phyloP scores from a whole-genome alignment of 2,113 vertebrate genomes.

The Eulemur rufifrons region DNA sequence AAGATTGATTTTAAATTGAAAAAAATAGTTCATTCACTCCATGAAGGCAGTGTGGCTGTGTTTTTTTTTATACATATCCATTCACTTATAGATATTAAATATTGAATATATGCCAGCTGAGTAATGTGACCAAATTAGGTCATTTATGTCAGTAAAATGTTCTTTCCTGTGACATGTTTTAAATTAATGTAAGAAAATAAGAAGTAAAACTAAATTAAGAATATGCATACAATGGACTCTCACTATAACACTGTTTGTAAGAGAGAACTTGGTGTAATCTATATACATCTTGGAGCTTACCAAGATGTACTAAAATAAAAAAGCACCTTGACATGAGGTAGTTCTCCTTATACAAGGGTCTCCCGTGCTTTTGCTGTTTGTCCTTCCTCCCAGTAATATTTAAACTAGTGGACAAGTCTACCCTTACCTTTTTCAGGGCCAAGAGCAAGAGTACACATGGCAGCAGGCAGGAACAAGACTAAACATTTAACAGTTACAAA shows the following conservation, averaged over 20 bases:
- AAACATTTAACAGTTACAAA: conserved; percentile 50
- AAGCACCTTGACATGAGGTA: not conserved
- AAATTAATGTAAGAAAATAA: conserved; percentile 5
- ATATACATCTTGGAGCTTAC: not conserved
- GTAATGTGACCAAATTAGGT: conserved; percentile 32
- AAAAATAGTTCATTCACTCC: conserved; percentile 33
- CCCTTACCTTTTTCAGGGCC: not conserved
- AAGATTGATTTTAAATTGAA: conserved; percentile 34
- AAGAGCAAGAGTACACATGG: not conserved
- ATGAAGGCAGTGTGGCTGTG: not conserved
- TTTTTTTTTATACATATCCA: not conserved
- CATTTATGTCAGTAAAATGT: not conserved
- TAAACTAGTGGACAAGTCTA: not conserved
- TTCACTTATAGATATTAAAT: conserved; percentile 4
- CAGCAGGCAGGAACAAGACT: not conserved
- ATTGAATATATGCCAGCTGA: not conserved
- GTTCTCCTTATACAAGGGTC: not conserved
- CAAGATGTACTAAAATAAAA: not conserved
- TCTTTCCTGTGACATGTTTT: conserved; percentile 29
- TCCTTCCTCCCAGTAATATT: not conserved
- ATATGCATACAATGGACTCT: not conserved
- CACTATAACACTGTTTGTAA: not conserved
- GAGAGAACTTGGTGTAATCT: not conserved
- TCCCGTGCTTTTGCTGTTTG: not conserved
- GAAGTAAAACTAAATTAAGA: conserved; percentile 36